Evolutionary conservation across 1,140 invertebrate species (phyloP), one percentile per base, ranked within the genome.

Genomic region (Anoplolepis gracilipes): DNA sequence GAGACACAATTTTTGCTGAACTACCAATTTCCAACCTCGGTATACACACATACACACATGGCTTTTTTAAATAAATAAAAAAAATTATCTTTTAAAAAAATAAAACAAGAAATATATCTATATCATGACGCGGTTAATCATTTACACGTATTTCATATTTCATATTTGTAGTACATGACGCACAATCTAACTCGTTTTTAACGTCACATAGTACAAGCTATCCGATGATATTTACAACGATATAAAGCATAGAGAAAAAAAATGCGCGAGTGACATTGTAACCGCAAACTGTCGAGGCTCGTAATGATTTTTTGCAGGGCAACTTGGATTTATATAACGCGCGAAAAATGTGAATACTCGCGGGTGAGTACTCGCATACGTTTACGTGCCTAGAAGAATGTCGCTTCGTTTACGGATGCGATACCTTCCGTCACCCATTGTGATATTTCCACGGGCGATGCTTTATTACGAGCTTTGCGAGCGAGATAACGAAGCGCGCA

Each of bases 141-240:
- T 72, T 59, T 73, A 42, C 36, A 59, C 1, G 4, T 28, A 4
- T 46, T 73, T 73, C 11, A 25, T 33, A n/a, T n/a, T n/a, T n/a
- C n/a, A n/a, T 73, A 73, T 82, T 82, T 82, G 53, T 72, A 82
- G 25, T 46, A 73, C 78, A 61, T 59, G 39, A 73, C 36, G 67
- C 25, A 53, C 49, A 72, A 59, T 16, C 10, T n/a, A 64, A 30
- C 53, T 82, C 53, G 78, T 33, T 36, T 70, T 82, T 82, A 53
- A 73, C 78, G 78, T 82, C 78, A 73, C 13, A 33, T 2, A 8
- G 33, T 57, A 57, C 33, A 28, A 42, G 11, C 13, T 13, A 57
- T 11, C 36, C 67, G 2, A 28, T 25, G 36, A 73, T 82, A 73
- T 82, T 82, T 61, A 72, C 53, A 28, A 19, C 10, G 77, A 73